Evolutionary conservation across 35 echinoderm and acorn worm species (phyloP).

Genomic region (Heliocidaris tuberculata): DNA sequence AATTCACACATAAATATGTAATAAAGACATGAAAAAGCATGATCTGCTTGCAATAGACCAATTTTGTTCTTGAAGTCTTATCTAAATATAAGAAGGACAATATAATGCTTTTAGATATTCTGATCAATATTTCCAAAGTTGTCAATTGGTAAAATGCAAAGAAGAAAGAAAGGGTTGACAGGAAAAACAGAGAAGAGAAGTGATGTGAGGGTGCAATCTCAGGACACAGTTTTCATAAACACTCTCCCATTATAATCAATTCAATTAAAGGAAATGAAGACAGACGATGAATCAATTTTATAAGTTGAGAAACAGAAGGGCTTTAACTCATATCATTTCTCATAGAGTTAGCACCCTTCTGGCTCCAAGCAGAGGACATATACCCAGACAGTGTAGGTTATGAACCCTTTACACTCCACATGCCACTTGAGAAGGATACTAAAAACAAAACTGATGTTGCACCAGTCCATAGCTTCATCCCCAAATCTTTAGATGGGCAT

Average conservation of each 20-base stretch:
- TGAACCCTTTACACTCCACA: background rate
- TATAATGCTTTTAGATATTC: too few relatives aligned
- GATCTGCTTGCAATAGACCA: too few relatives aligned
- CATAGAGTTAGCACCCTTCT: background rate
- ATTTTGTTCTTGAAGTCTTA: too few relatives aligned
- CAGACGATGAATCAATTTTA: background rate
- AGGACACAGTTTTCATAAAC: too few relatives aligned
- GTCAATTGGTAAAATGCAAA: too few relatives aligned
- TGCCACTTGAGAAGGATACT: background rate
- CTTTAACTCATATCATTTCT: background rate
- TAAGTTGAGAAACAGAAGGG: background rate
- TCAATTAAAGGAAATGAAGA: background rate
- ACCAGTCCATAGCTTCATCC: background rate
- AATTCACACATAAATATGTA: too few relatives aligned
- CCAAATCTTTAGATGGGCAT: constrained; percentile 26
- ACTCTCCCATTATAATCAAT: background rate
- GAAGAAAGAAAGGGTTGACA: too few relatives aligned
- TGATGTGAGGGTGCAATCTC: too few relatives aligned
- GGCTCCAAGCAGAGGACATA: background rate
- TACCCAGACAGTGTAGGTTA: constrained; percentile 9
- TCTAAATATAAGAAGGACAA: too few relatives aligned
- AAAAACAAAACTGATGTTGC: background rate
- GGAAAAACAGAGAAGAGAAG: too few relatives aligned
- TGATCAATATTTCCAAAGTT: too few relatives aligned
- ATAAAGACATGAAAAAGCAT: too few relatives aligned